Evolutionary conservation across 1,140 invertebrate species (phyloP).

Genomic region (Cherax destructor): DNA sequence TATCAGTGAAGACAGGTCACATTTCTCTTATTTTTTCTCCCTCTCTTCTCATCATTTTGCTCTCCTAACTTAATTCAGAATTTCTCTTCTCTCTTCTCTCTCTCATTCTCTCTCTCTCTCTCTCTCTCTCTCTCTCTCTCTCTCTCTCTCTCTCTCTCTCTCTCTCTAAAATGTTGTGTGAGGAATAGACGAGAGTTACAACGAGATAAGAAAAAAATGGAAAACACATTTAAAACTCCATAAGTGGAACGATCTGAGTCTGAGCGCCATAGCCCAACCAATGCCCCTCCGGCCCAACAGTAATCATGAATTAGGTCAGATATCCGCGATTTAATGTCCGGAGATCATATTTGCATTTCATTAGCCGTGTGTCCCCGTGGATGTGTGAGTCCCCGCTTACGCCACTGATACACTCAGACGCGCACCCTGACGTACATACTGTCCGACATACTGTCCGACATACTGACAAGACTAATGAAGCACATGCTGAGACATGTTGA

Average conservation of each 20-base stretch:
- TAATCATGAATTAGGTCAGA: constrained; percentile 10
- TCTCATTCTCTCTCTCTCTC: too few relatives aligned
- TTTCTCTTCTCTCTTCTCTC: too few relatives aligned
- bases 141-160: too few relatives aligned
- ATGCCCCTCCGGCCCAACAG: neutral
- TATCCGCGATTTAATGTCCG: constrained; percentile 12
- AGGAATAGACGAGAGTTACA: too few relatives aligned
- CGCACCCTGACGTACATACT: neutral
- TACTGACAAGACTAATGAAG: neutral
- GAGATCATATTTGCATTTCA: constrained; percentile 11
- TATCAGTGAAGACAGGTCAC: too few relatives aligned
- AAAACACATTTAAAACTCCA: too few relatives aligned
- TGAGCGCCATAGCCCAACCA: neutral
- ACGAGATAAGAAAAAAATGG: too few relatives aligned
- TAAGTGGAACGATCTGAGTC: too few relatives aligned
- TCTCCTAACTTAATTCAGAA: too few relatives aligned
- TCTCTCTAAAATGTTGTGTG: too few relatives aligned
- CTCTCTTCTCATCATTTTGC: neutral
- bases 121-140: neutral
- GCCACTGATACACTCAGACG: neutral
- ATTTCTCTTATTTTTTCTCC: neutral
- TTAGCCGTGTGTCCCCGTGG: neutral
- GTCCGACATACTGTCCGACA: neutral
- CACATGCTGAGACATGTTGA: neutral
- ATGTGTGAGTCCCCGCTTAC: neutral